Conservation (phyloP, 2,888 invertebrate genomes). For the Hecatera dysodea region DNA sequence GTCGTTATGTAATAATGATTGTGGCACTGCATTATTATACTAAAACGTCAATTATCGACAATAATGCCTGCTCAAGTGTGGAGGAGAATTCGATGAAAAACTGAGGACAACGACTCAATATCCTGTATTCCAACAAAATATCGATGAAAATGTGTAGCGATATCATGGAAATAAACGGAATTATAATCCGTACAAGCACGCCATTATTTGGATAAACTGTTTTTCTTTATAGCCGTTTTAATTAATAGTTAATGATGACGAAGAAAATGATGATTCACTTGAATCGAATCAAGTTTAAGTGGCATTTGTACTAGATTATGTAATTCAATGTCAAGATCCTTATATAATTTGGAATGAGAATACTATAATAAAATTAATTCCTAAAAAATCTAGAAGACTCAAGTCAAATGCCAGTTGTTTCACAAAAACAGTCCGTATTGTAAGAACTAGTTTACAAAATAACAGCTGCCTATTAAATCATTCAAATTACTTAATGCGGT, state of each 20-base stretch:
- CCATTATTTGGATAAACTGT: neutral
- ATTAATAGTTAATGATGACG: neutral
- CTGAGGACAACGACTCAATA: conserved; percentile 20
- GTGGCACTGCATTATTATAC: conserved; percentile 14
- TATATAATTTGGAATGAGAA: conserved; percentile 3
- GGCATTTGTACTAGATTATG: conserved; percentile 20
- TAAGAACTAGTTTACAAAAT: conserved; percentile 12
- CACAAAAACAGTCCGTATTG: neutral
- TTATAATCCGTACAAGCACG: neutral
- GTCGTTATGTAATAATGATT: conserved; percentile 30
- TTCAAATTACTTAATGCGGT: conserved; percentile 35
- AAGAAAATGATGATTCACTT: conserved; percentile 4
- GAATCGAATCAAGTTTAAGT: conserved; percentile 21
- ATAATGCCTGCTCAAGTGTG: conserved; percentile 35
- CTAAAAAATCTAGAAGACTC: neutral
- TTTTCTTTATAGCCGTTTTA: neutral
- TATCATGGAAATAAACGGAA: conserved; percentile 17
- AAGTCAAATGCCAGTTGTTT: conserved; percentile 24
- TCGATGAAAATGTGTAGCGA: neutral
- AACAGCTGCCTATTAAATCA: conserved; percentile 23
- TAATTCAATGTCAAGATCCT: conserved; percentile 29
- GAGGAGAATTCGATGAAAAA: conserved; percentile 46
- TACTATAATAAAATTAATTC: neutral
- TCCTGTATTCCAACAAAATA: conserved; percentile 6
- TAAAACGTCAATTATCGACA: conserved; percentile 25